Evolutionary conservation across 2,113 vertebrate genomes (phyloP).

Genomic region (Peromyscus maniculatus): DNA sequence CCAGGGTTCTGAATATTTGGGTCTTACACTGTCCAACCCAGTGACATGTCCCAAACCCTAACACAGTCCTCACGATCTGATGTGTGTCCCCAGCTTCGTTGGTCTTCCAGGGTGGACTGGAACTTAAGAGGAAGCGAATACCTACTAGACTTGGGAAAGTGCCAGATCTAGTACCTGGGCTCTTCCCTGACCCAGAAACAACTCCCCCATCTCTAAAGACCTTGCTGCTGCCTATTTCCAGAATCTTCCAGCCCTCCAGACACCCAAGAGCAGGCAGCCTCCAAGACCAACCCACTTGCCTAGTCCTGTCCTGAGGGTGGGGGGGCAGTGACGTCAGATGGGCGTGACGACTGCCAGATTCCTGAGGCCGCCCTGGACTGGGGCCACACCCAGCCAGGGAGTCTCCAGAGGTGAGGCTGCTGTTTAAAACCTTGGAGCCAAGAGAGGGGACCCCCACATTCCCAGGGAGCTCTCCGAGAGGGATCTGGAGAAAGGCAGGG

Average conservation of each 20-base stretch:
- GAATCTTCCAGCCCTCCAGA: not conserved
- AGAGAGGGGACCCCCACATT: slow-evolving; percentile 47
- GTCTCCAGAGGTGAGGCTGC: slow-evolving; percentile 88
- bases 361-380: slow-evolving; percentile 91
- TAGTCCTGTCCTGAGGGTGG: slow-evolving; percentile 61
- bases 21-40: not conserved
- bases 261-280: not conserved
- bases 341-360: slow-evolving; percentile 89
- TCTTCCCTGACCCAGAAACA: not conserved
- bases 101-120: not conserved
- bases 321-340: slow-evolving; percentile 73
- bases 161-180: not conserved
- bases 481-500: not conserved
- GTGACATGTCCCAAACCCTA: not conserved
- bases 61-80: not conserved
- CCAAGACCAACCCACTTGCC: slow-evolving; percentile 52
- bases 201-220: not conserved
- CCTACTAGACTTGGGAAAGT: not conserved
- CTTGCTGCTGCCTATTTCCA: not conserved
- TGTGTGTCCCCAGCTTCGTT: not conserved
- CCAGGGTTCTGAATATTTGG: not conserved
- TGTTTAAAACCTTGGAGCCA: slow-evolving; percentile 86
- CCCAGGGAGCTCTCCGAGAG: not conserved
- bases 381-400: slow-evolving; percentile 83
- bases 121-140: not conserved